Evolutionary conservation across 2,888 invertebrate genomes (phyloP), one percentile per base, ranked within the genome.

Genomic region (Vanessa cardui): DNA sequence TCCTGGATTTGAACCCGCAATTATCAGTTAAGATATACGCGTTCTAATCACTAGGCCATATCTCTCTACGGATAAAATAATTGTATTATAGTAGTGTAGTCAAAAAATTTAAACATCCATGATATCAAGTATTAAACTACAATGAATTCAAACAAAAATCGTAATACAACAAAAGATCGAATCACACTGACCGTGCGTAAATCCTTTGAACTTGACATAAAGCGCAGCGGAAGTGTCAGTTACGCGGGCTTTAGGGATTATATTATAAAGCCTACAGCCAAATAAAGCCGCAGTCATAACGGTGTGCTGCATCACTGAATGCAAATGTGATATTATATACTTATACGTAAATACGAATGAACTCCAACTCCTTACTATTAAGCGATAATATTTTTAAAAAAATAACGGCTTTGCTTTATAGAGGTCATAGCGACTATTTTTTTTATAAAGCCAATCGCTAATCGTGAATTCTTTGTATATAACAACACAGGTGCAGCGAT

Each of bases 191-290:
- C 46, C 12, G 26, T 45, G 39, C 54, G 54, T 61, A 61, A 66
- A 71, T 71, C 69, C 61, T 69, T 69, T 69, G 71, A 71, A 71
- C 69, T 71, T 71, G 71, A 71, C 71, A 69, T 69, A 66, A 54
- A 71, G 58, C 63, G 16, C 64, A 64, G 49, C 69, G 64, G 62
- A 62, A 58, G 62, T 62, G 66, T 66, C 69, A 50, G 64, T 64
- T 70, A 67, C 52, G 52, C 64, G 56, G 52, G 64, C 62, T 62
- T 59, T 16, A 21, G 64, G 62, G 64, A 64, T 71, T 64, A 68
- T 26, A 15, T 21, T 62, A 46, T 47, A 39, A 60, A 69, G 39
- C 39, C 49, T 47, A 52, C 46, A 66, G 66, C 64, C 62, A 62
- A 20, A 46, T 54, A 63, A 58, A 62, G 18, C 15, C 21, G 44